A percentile compares a stretch with the other conserved stretches of the same genome.
These are phyloP conservation scores for Hymenochirus boettgeri DNA, from an alignment of 2,113 vertebrate genomes.

Conservation along the genomic window DNA sequence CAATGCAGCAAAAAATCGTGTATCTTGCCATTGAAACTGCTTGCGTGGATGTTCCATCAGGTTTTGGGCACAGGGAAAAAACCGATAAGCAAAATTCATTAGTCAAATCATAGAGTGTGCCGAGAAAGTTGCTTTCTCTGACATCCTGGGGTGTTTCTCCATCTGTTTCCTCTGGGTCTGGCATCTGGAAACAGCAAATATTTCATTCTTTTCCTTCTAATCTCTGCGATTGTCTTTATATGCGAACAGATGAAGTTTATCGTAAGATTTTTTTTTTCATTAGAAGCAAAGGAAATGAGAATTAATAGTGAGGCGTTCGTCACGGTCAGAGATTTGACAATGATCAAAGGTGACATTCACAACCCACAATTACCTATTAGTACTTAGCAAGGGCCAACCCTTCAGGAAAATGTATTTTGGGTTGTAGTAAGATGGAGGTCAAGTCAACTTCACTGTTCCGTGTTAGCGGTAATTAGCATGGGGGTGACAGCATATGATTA, in stretches of 20 bases:
- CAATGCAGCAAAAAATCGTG: conserved; percentile 1
- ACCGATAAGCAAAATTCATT: conserved; percentile 26
- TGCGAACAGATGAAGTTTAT: conserved; percentile 11
- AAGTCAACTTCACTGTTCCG: too few relatives aligned
- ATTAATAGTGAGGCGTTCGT: conserved; percentile 13
- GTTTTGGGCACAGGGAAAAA: conserved; percentile 4
- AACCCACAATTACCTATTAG: background rate
- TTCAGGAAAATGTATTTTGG: too few relatives aligned
- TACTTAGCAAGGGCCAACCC: background rate
- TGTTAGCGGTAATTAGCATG: too few relatives aligned
- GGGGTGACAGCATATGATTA: too few relatives aligned
- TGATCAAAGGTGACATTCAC: background rate
- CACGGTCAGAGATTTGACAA: conserved; percentile 2
- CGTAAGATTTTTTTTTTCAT: background rate
- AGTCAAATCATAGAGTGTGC: conserved; percentile 29
- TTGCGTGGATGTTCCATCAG: conserved; percentile 10
- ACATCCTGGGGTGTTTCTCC: conserved; percentile 19
- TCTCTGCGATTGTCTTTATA: conserved; percentile 8
- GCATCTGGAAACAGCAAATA: conserved; percentile 29
- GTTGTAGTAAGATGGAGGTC: too few relatives aligned
- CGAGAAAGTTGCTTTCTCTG: conserved; percentile 33
- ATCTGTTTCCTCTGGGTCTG: conserved; percentile 26
- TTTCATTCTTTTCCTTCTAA: conserved; percentile 19
- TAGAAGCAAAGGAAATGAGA: background rate
- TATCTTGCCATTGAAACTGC: conserved; percentile 7